Evolutionary conservation across 2,888 invertebrate species (phyloP).

Genomic region (Phytoseiulus persimilis): DNA sequence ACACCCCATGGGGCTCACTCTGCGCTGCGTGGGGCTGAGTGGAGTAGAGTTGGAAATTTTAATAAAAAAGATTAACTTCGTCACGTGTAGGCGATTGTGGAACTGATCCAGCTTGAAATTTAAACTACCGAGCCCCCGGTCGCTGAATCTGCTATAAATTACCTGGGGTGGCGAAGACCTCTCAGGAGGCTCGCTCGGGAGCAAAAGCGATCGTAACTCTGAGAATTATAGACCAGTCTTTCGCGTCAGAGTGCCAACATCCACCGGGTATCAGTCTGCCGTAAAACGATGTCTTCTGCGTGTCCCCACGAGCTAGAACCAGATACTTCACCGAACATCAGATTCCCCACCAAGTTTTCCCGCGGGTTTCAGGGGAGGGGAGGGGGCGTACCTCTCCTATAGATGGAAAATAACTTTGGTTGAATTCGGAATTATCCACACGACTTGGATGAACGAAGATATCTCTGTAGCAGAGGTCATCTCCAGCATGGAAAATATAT

Average conservation of each 20-base stretch:
- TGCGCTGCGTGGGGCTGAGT: background rate
- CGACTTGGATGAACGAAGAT: no score
- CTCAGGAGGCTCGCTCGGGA: background rate
- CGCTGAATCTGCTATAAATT: constrained; percentile 34
- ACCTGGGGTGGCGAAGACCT: constrained; percentile 6
- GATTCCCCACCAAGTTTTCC: no score
- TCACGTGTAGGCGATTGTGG: background rate
- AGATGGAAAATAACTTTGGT: no score
- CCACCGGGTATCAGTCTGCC: background rate
- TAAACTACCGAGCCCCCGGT: background rate
- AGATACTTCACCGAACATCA: no score
- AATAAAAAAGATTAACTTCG: background rate
- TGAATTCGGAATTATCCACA: no score
- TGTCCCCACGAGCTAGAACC: no score
- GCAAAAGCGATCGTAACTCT: background rate
- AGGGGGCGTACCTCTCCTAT: no score
- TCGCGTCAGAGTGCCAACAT: background rate
- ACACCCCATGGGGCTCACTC: background rate
- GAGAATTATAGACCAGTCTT: background rate
- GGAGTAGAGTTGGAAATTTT: background rate
- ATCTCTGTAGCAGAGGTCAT: no score
- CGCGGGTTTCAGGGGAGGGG: no score
- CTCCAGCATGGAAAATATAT: no score
- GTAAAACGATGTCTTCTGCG: no score
- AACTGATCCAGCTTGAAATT: background rate